A percentile compares a stretch with the other conserved stretches of the same genome.
Conservation (phyloP, 2,797 vertebrate species). For the Ispidina picta region DNA sequence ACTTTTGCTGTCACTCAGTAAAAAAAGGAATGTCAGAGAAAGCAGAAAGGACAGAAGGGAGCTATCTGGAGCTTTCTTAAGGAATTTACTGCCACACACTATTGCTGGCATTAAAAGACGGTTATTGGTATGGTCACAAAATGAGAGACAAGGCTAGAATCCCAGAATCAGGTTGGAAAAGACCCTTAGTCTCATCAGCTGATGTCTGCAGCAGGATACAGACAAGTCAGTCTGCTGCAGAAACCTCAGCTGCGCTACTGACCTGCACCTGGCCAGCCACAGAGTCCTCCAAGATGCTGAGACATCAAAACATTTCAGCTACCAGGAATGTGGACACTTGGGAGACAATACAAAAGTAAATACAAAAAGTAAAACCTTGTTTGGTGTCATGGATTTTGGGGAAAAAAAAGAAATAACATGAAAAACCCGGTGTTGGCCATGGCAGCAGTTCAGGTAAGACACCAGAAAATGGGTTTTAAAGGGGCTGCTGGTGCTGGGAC, state of each 20-base stretch:
- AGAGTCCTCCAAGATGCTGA: not conserved
- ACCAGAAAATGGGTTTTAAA: not conserved
- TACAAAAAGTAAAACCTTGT: not conserved
- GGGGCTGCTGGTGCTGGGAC: not conserved
- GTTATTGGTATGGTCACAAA: not conserved
- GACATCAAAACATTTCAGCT: not conserved
- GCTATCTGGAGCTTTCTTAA: not conserved
- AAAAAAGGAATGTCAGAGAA: not conserved
- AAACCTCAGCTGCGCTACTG: not conserved
- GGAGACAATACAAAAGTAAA: not conserved
- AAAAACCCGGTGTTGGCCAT: not conserved
- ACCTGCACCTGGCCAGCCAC: not conserved
- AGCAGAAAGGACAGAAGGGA: not conserved
- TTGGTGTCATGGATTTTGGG: not conserved
- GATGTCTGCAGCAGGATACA: fast-evolving
- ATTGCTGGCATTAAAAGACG: not conserved
- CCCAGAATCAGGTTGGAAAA: not conserved
- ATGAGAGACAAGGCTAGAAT: not conserved
- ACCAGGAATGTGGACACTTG: not conserved
- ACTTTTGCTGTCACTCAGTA: not conserved
- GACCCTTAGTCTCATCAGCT: not conserved
- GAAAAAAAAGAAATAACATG: too few species aligned
- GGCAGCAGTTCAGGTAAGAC: not conserved
- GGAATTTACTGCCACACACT: not conserved
- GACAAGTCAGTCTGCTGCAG: not conserved